phyloP scores from a whole-genome alignment of 2,113 vertebrate genomes.

The Dunckerocampus dactyliophorus region DNA sequence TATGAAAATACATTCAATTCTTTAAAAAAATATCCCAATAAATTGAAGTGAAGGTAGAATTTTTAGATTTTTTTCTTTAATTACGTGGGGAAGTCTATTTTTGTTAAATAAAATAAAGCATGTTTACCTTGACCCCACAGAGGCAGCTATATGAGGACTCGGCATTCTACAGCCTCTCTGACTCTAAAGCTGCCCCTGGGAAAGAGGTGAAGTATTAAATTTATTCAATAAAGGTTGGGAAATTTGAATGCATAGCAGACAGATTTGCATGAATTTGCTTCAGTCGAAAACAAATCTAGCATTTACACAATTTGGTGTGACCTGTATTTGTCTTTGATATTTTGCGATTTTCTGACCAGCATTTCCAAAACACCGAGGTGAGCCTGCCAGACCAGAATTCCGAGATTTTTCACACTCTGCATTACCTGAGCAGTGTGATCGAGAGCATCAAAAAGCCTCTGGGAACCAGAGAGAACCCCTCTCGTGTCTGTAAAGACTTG shows the following conservation, averaged over 20 bases:
- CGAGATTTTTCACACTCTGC: constrained; percentile 89
- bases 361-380: constrained; percentile 88
- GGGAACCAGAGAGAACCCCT: constrained; percentile 89
- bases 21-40: no score
- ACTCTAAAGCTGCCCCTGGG: constrained; percentile 73
- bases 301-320: not conserved
- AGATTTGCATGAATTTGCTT: not conserved
- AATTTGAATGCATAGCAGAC: not conserved
- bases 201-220: constrained; percentile 77
- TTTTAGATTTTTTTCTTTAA: no score
- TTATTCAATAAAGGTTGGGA: not conserved
- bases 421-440: constrained; percentile 86
- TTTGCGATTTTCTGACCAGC: constrained; percentile 63
- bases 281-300: not conserved
- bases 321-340: not conserved
- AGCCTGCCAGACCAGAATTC: constrained; percentile 77
- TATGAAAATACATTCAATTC: no score
- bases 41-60: no score
- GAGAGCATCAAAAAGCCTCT: constrained; percentile 88
- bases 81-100: not conserved
- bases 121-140: constrained; percentile 66
- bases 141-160: constrained; percentile 79
- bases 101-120: constrained; percentile 18
- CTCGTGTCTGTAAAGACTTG: constrained; percentile 91
- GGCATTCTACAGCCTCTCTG: constrained; percentile 75